Base-by-base conservation (phyloP, 37 sponge, comb jelly and placozoan species). In the Halisarca cf. caerulea region DNA sequence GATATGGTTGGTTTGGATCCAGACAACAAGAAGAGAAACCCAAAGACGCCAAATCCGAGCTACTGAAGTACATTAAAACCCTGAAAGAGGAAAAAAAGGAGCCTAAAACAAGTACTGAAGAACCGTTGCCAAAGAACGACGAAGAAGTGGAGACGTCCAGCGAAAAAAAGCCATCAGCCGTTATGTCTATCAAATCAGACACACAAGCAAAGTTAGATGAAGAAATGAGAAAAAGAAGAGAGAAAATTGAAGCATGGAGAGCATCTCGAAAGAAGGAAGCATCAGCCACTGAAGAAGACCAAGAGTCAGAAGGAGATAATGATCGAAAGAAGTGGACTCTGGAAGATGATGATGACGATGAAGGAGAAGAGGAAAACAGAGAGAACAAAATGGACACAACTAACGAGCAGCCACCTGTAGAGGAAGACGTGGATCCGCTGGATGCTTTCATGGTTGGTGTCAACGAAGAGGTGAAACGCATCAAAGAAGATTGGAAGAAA, bases 161-260 rank as follows among this genome's bases (percentile, higher is more conserved):
- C 14, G 82, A 64, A 18, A 30, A 23, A 21, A 71, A 60, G 32
- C 44, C 80, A 18, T 80, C 58, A 17, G 81, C 58, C 0, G 58
- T 93, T 2, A 90, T 79, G 21, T 90, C 75, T 39, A 84, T 89
- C 0, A 80, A 90, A 58, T 47, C 51, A 11, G 90, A 86, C 2
- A 90, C 85, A 39, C 92, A 92, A 74, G 74, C 86, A 57, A 89
- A 84, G 83, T 86, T 98, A 21, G 99, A 98, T 57, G 91, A 94
- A 58, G 99, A 92, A 83, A 95, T 98, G 96, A 72, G 86, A 51
- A 95, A 93, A 78, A 44, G 99, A 25, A 79, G 89, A 32, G 96
- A 98, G 73, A 70, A 94, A 32, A 84, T 98, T 3, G 99, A 95
- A 55, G 96, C 94, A 0, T 98, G 99, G 99, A 60, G 96, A 28